Evolutionary conservation across 2,113 vertebrate genomes (phyloP), one percentile per base, ranked within the genome.

Genomic region (Lampris incognitus): DNA sequence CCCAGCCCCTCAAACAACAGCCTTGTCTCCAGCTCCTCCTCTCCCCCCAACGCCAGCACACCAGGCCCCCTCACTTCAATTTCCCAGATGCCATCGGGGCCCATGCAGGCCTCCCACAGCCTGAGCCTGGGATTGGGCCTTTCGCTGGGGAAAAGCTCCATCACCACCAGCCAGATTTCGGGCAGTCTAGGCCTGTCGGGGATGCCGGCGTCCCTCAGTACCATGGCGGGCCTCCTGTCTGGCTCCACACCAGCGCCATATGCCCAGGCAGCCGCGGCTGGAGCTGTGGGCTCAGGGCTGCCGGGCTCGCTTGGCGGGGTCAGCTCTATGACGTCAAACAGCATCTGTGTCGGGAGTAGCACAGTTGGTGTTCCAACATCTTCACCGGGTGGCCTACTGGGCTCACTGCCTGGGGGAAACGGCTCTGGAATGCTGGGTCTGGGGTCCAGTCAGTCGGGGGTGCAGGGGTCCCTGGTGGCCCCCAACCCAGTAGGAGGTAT

Each of bases 241-340:
- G 76, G 77, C 82, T 93, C 94, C 81, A 95, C 94, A 41, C 92
- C 95, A 0, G 93, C 96, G 0, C 96, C 96, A 0, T 97, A 97
- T 0, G 94, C 96, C 40, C 95, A 96, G 90, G 96, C 96, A 0
- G 96, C 95, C 2, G 94, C 95, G 3, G 66, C 83, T 0, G 90
- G 88, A 6, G 65, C 88, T 0, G 48, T 83, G 1, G 80, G 83
- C 62, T 84, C 81, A 0, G 80, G 85, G 24, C 55, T 93, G 2
- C 89, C 82, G 0, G 88, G 76, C 42, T 87, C 86, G 1, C 37
- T 88, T 2, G 88, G 90, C 3, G 69, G 84, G 11, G 42, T 86
- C 60, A 79, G 79, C 67, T 57, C 79, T 7, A 69, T 85, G 1
- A 3, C 85, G 0, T 73, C 76, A 63, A 84, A 85, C 70, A 85